Evolutionary conservation across 2,797 vertebrate genomes (phyloP).

Genomic region (Pogonophryne albipinna): DNA sequence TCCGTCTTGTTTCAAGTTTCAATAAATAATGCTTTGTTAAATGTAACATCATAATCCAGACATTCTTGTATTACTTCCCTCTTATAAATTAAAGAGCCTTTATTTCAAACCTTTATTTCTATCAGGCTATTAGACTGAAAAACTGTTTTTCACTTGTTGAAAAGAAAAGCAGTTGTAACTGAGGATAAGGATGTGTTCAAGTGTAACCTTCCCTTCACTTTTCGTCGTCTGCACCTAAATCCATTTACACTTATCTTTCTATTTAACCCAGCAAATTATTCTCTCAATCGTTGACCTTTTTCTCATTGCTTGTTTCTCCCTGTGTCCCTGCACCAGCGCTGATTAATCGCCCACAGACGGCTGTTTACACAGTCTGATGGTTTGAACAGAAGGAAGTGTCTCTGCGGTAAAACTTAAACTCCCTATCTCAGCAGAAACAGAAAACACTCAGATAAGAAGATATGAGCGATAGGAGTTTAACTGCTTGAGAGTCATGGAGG

Average conservation of each 20-base stretch:
- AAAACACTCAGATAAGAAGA: constrained; percentile 36
- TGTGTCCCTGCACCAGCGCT: constrained; percentile 33
- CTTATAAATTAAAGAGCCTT: constrained; percentile 23
- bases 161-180: constrained; percentile 12
- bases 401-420: constrained; percentile 53
- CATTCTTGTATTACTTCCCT: not conserved
- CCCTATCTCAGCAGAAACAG: constrained; percentile 59
- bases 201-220: constrained; percentile 14
- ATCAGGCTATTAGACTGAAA: not conserved
- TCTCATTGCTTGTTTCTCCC: not conserved
- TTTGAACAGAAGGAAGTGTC: constrained; percentile 62
- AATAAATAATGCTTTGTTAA: not conserved
- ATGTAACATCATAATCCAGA: not conserved
- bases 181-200: constrained; percentile 6
- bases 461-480: constrained; percentile 35
- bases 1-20: not conserved
- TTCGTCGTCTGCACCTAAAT: not conserved
- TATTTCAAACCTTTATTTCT: constrained; percentile 10
- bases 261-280: constrained; percentile 13
- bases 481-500: constrained; percentile 22
- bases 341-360: constrained; percentile 68
- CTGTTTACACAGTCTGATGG: constrained; percentile 70
- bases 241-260: constrained; percentile 19
- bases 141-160: not conserved
- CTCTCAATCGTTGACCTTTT: constrained; percentile 22